These are phyloP conservation scores for Diarsia mendica DNA, from an alignment of 2,888 invertebrate species.

Conservation along the genomic window DNA sequence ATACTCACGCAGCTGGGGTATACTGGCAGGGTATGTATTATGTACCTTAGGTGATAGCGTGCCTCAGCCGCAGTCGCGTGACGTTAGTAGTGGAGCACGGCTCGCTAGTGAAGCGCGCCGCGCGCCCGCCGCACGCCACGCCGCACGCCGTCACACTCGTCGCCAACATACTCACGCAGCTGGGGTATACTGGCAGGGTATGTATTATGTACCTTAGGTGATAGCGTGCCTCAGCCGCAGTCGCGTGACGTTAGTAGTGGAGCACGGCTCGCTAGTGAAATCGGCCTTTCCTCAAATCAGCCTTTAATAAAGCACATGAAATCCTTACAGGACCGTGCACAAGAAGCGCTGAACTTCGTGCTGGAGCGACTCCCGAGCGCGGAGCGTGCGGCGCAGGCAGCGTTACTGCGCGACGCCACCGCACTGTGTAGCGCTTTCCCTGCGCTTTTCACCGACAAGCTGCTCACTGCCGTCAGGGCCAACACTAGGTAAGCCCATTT, in stretches of 20 bases:
- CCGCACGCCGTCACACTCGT: constrained; percentile 92
- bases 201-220: too few relatives aligned
- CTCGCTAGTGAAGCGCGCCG: constrained; percentile 91
- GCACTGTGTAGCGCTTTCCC: constrained; percentile 95
- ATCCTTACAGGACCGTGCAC: constrained; percentile 92
- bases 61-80: constrained; percentile 93
- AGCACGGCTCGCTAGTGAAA: too few relatives aligned
- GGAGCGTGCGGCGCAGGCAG: constrained; percentile 93
- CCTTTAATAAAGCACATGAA: too few relatives aligned
- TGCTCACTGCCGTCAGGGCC: constrained; percentile 93
- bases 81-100: constrained; percentile 93
- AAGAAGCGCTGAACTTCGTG: constrained; percentile 95
- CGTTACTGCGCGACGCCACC: constrained; percentile 94
- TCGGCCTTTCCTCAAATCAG: too few relatives aligned
- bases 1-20: constrained; percentile 93
- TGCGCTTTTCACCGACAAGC: constrained; percentile 94
- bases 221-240: too few relatives aligned
- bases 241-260: too few relatives aligned
- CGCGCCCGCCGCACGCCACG: constrained; percentile 90
- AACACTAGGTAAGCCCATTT: constrained; percentile 89
- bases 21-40: constrained; percentile 92
- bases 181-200: constrained; percentile 93
- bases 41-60: constrained; percentile 92
- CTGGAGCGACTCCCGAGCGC: constrained; percentile 93
- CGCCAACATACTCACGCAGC: constrained; percentile 93